Base-by-base conservation (phyloP, 2,113 vertebrate species). In the Furnarius figulus region DNA sequence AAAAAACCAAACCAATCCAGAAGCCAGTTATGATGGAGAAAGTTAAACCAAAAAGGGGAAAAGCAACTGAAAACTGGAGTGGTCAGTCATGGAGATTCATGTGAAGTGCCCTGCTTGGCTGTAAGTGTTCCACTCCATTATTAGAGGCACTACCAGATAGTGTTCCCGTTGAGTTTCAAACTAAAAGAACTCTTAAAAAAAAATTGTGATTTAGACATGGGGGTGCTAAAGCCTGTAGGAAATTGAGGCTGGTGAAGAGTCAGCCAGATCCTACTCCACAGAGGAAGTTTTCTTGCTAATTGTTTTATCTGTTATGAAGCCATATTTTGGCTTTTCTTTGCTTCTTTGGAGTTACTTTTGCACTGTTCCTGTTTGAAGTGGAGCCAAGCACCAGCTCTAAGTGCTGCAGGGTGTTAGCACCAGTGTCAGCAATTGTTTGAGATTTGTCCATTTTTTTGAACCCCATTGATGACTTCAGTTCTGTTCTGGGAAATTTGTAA, bases 161-260 rank as follows among this genome's bases (percentile, higher is more conserved):
- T 18, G 15, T 59, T 87, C 61, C 55, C n/a, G 25, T 53, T 68
- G 52, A 14, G 8, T 67, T 85, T 72, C 33, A 91, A 92, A 47
- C 33, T 47, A n/a, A 46, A 9, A 4, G 17, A 4, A 22, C 37
- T 87, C 55, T 21, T 8, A 10, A 46, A 46, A 39, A 39, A 49
- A 11, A 46, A 4, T 17, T 35, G 3, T 12, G 12, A 1, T 65
- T 86, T 27, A n/a, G 18, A 19, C 0, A 0, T 28, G 49, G 6
- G 61, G 35, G 17, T 40, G 23, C n/a, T 62, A 55, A 71, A 47
- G 31, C 22, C 31, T 63, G 13, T 15, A 27, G 20, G 6, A 89
- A 52, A 40, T n/a, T 83, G 67, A 76, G 39, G 30, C 68, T 72
- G 66, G 18, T 37, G 14, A 58, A 50, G 19, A 55, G 53, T 15